A percentile compares a stretch with the other conserved stretches of the same genome.
Conservation (phyloP, 1,140 invertebrate species). For the Oryctes rhinoceros region DNA sequence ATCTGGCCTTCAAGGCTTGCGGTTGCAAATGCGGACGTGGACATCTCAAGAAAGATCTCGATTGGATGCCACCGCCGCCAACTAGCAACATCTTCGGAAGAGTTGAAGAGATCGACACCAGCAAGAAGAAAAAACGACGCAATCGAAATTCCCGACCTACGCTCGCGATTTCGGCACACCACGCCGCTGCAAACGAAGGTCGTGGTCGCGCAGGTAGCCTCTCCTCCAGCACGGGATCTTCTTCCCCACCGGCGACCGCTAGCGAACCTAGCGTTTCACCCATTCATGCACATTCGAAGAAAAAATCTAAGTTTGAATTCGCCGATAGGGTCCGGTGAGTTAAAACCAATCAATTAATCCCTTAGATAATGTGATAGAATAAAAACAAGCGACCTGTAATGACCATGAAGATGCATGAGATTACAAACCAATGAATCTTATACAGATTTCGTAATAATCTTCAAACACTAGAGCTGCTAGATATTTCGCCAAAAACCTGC, state of each 20-base stretch:
- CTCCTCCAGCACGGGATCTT: conserved; percentile 73
- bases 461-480: too few species aligned
- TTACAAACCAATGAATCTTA: too few species aligned
- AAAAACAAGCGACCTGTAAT: too few species aligned
- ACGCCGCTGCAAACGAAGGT: conserved; percentile 56
- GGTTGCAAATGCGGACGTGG: conserved; percentile 88
- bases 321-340: conserved; percentile 81
- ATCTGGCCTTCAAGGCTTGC: conserved; percentile 90
- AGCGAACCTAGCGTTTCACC: conserved; percentile 77
- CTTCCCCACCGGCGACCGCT: conserved; percentile 71
- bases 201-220: conserved; percentile 71
- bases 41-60: conserved; percentile 92
- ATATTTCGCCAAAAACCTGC: too few species aligned
- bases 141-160: conserved; percentile 71
- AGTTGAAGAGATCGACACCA: conserved; percentile 60
- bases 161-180: conserved; percentile 63
- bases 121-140: conserved; percentile 77
- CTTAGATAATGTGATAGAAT: too few species aligned
- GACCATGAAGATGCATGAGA: too few species aligned
- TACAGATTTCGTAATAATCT: too few species aligned
- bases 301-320: conserved; percentile 80
- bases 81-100: conserved; percentile 59
- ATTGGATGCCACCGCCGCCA: conserved; percentile 81
- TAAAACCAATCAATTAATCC: background rate
- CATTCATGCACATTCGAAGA: conserved; percentile 72